Evolutionary conservation across 2,113 vertebrate genomes (phyloP).

Genomic region (Garra rufa): DNA sequence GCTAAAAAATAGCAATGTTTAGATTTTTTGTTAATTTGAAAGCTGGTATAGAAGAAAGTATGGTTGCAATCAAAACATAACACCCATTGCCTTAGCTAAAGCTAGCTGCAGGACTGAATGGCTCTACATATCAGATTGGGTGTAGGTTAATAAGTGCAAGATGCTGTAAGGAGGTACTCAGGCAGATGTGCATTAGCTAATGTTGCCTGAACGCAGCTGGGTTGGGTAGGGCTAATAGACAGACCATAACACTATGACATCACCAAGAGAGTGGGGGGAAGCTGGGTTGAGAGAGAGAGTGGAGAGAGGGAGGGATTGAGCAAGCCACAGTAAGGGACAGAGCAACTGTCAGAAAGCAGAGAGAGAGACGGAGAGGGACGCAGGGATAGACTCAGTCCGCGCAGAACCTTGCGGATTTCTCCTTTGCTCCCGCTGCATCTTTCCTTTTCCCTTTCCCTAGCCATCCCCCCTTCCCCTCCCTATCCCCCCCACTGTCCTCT

Average conservation of each 20-base stretch:
- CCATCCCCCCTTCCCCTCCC: conserved; percentile 46
- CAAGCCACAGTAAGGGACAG: conserved; percentile 60
- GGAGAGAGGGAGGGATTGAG: conserved; percentile 57
- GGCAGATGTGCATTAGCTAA: conserved; percentile 77
- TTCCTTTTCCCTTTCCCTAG: conserved; percentile 48
- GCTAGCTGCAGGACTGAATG: conserved; percentile 30
- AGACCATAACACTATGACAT: conserved; percentile 81
- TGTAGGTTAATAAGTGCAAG: conserved; percentile 25
- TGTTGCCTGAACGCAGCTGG: conserved; percentile 74
- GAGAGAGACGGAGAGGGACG: conserved; percentile 55
- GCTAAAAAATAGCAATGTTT: not conserved
- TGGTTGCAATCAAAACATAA: not conserved
- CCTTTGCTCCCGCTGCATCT: conserved; percentile 53
- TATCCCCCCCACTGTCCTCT: conserved; percentile 49
- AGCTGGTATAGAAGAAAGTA: not conserved
- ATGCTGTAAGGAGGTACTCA: conserved; percentile 53
- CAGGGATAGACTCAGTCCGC: conserved; percentile 60
- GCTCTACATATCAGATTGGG: conserved; percentile 24
- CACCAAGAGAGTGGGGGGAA: conserved; percentile 67
- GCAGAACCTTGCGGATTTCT: conserved; percentile 56
- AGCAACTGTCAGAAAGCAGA: conserved; percentile 59
- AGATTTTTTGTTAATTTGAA: not conserved
- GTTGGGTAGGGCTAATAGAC: conserved; percentile 75
- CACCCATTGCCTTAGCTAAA: not conserved
- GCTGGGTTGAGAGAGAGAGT: conserved; percentile 52